Evolutionary conservation across 2,888 invertebrate species (phyloP), one percentile per base, ranked within the genome.

Genomic region (Agrypnus murinus): DNA sequence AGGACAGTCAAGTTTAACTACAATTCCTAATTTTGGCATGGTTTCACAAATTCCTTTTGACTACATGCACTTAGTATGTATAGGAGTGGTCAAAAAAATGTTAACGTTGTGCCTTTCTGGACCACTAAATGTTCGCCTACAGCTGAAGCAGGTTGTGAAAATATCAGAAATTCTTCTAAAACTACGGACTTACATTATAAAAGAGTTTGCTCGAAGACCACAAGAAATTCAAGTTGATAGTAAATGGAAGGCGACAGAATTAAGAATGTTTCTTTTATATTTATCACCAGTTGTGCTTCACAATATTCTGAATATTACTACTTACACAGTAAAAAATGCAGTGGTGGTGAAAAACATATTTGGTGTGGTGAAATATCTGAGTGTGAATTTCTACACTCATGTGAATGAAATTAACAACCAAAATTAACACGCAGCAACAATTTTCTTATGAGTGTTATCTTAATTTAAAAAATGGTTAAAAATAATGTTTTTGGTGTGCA

Each of bases 201-300:
- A 25, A 14, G 71, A 74, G 48, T 72, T 75, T 58, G 64, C 64
- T 38, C 46, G 72, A 58, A 70, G 68, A 67, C 68, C 70, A n/a
- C 63, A 70, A 59, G 36, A 55, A 45, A 32, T 74, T 4, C 17
- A 15, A 17, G 72, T 70, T 14, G 53, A 72, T 40, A 32, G 64
- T 12, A 34, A 65, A 9, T 72, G 73, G 73, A 75, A 75, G 57
- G 75, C 74, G 12, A 72, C 74, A 4, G 70, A 75, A 62, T 70
- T 48, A 31, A 48, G 70, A 31, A 59, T 36, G 17, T 72, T 75
- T 57, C 43, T 74, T 15, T 48, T 74, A 12, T 75, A 75, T 62
- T 32, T 62, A 17, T 73, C 69, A 15, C 73, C 66, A 19, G 57
- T 71, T 19, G 65, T 69, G n/a, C 38, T 69, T 43, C 31, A 64